Base-by-base conservation (phyloP, 2,113 vertebrate genomes). In the Sula dactylatra region DNA sequence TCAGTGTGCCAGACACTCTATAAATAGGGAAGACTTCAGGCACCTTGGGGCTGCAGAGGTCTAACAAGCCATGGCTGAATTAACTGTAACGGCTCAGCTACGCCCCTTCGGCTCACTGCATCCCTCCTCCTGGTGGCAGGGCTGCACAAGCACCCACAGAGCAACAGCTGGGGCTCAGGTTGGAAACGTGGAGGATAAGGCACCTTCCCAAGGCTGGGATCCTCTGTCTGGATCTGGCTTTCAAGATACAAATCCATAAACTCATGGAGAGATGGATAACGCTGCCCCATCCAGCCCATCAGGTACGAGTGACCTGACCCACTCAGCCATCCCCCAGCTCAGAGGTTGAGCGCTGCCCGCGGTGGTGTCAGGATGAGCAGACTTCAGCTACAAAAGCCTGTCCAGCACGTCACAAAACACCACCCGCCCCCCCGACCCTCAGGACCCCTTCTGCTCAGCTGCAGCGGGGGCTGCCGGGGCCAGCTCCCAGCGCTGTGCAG, bases 291-390 rank as follows among this genome's bases (percentile, higher is more conserved):
- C 50, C 3, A 1, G 21, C 54, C 1, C 25, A 31, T 21, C 1
- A 2, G 10, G 27, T 14, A 16, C 0, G 0, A 55, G 12, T 32
- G 77, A 47, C 32, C 19, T 3, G 5, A 14, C n/a, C 6, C 45
- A 4, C 24, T 2, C 5, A 27, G 29, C 25, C 2, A 2, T 36
- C 32, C 44, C 58, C 31, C 38, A 34, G 56, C 81, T 80, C 58
- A 34, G 47, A 47, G 54, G 12, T 16, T 36, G 15, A 54, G 58
- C 76, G 36, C 61, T 36, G 66, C 66, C 66, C 32, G 44, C 1
- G 0, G n/a, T 59, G 74, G 4, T 8, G 24, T 22, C 0, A 0
- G 42, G 34, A 56, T 16, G 47, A 85, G 70, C 45, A 66, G 42
- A 34, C 16, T 42, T 40, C 77, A 47, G 55, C n/a, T 38, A 2